Base-by-base conservation (phyloP, 2,888 invertebrate genomes). In the Pollenia griseotomentosa region DNA sequence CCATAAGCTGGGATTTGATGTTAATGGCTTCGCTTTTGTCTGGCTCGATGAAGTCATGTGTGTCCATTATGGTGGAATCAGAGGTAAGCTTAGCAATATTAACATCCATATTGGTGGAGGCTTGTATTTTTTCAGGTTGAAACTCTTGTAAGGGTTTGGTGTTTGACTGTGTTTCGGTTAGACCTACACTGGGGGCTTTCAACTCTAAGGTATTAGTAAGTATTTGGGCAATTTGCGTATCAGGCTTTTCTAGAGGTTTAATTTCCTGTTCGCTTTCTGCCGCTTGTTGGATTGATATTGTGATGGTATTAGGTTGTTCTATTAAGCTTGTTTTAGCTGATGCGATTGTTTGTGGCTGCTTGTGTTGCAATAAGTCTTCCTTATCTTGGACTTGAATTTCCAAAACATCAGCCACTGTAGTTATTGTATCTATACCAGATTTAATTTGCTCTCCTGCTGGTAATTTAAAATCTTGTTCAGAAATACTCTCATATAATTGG, bases 181-280 rank as follows among this genome's bases (percentile, higher is more conserved):
- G 94, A 63, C 42, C 94, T 91, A 91, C 88, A 48, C 85, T 89
- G 6, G 89, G 89, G 42, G 94, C 93, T 90, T 94, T 94, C 0
- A 95, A 90, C n/a, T 93, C 91, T 86, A 93, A 93, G 0, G 93
- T 91, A 14, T 93, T 90, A 89, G 92, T 82, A 12, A 88, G 75
- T 68, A 88, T 73, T 4, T 66, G 77, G 1, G 92, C 92, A 3
- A 40, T 63, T 66, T 92, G 91, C 10, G 88, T 75, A 14, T 94
- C 92, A 12, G 90, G 90, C 89, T 91, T 92, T 66, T 91, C 90
- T 16, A 94, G 40, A 5, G 16, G 87, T 40, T 91, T 57, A 19
- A 97, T 93, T 46, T 94, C 92, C 42, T 94, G 94, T 93, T 97
- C 97, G 88, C 94, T 95, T 93, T 97, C 97, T 51, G 95, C 94